These are phyloP conservation scores for Acrocephalus arundinaceus DNA, from an alignment of 2,113 vertebrate genomes.

Conservation along the genomic window DNA sequence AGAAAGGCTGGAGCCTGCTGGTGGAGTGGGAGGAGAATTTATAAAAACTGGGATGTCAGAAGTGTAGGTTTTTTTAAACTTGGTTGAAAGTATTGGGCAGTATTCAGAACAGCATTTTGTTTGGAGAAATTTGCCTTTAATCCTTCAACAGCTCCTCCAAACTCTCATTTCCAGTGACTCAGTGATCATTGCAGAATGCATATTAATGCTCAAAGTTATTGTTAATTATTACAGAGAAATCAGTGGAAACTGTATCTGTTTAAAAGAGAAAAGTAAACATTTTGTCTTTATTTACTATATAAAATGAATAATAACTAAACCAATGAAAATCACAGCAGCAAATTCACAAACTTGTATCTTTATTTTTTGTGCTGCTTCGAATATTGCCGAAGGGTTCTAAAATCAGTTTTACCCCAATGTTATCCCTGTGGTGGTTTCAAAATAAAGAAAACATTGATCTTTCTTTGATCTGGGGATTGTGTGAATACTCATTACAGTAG, in stretches of 20 bases:
- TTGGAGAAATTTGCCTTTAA: background rate
- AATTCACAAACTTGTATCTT: background rate
- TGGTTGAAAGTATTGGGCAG: background rate
- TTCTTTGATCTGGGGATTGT: background rate
- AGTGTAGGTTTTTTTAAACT: background rate
- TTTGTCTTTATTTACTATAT: background rate
- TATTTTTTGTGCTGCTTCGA: background rate
- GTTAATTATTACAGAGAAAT: background rate
- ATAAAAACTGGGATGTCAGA: background rate
- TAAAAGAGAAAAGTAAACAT: background rate
- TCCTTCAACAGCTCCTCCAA: background rate
- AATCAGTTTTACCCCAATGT: background rate
- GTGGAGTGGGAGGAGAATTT: background rate
- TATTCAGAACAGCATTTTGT: background rate
- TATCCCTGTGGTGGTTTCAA: background rate
- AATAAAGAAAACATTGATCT: slow-evolving; percentile 15
- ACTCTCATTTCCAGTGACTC: background rate
- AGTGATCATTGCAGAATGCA: background rate
- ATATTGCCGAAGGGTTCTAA: background rate
- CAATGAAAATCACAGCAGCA: background rate
- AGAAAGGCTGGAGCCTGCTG: background rate
- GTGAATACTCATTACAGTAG: background rate
- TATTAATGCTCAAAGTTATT: background rate
- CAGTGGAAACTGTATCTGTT: background rate
- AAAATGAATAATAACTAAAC: background rate